Evolutionary conservation across 2,888 invertebrate genomes (phyloP), one percentile per base, ranked within the genome.

Genomic region (Ectemnius continuus): DNA sequence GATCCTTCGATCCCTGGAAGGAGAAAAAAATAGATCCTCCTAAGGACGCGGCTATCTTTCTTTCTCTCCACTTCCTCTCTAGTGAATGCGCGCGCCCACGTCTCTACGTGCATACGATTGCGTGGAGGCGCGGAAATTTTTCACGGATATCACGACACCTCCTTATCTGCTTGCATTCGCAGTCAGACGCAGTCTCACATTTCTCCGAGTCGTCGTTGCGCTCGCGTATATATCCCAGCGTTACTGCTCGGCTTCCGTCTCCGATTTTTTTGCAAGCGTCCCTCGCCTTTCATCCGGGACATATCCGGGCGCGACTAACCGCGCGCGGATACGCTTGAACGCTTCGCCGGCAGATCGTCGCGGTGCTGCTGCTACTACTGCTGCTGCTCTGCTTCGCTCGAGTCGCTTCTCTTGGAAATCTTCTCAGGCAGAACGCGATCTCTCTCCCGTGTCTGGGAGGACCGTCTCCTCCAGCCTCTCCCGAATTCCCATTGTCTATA

Each of bases 251-350:
- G 36, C 36, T 36, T 36, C 36, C 36, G 52, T 52, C 52, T 52
- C 52, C 16, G n/a, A 14, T 52, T 52, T 52, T 52, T 16, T 52
- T 52, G 14, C 52, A 16, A 14, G 4, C 52, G 52, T 16, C 28
- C 60, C 26, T 60, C 60, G 36, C 36, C 14, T 60, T 60, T 60
- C 60, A 36, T 60, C 60, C 28, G 14, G 36, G 8, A 36, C 36
- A 26, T 28, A 11, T 28, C 60, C 60, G 14, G 36, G 8, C 60
- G 6, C 18, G 46, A 45, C 23, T 26, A 23, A 48, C 47, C 62
- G 48, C 23, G 36, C 36, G 11, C 20, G 18, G 62, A 23, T 48
- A 23, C 62, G 62, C 62, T 62, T 52, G 23, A 62, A 62, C 52
- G 62, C 20, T 48, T 61, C 61, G 11, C 61, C 36, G 36, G 36